Percentiles rank a stretch among this genome's conserved stretches.
Conservation (phyloP, 2,888 invertebrate species). For the Philopedon plagiatum region DNA sequence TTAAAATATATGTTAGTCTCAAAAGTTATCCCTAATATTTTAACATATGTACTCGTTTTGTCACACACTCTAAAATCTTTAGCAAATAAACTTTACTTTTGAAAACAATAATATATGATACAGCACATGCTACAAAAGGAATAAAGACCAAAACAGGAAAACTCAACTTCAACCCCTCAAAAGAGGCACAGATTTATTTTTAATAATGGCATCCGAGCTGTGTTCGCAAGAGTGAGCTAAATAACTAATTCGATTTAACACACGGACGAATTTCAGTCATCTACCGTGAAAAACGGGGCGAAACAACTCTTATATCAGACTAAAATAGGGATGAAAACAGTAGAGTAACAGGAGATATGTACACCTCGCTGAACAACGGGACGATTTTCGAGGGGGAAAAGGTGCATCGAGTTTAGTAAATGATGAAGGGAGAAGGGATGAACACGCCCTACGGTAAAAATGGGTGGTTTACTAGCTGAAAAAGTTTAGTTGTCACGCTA, state of each 20-base stretch:
- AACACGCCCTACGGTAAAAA: conserved; percentile 27
- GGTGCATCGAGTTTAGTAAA: conserved; percentile 24
- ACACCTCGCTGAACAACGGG: conserved; percentile 36
- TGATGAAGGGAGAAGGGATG: conserved; percentile 7
- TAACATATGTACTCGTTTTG: too few species aligned
- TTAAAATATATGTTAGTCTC: too few species aligned
- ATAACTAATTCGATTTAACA: conserved; percentile 50
- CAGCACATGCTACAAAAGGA: neutral
- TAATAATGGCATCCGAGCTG: conserved; percentile 35
- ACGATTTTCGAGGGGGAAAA: conserved; percentile 32
- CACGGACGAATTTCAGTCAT: conserved; percentile 37
- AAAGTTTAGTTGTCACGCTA: too few species aligned
- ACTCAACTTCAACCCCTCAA: neutral
- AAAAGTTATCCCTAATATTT: too few species aligned
- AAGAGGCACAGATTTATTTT: conserved; percentile 34
- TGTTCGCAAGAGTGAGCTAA: conserved; percentile 44
- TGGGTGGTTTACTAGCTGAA: conserved; percentile 10
- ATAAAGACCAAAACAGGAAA: neutral
- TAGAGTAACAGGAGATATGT: conserved; percentile 35
- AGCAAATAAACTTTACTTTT: too few species aligned
- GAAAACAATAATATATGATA: too few species aligned
- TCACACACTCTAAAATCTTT: too few species aligned
- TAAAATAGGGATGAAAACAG: conserved; percentile 18
- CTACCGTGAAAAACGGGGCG: conserved; percentile 26
- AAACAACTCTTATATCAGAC: conserved; percentile 27